Conservation (phyloP, 2,888 invertebrate genomes). For the Altica lythri region DNA sequence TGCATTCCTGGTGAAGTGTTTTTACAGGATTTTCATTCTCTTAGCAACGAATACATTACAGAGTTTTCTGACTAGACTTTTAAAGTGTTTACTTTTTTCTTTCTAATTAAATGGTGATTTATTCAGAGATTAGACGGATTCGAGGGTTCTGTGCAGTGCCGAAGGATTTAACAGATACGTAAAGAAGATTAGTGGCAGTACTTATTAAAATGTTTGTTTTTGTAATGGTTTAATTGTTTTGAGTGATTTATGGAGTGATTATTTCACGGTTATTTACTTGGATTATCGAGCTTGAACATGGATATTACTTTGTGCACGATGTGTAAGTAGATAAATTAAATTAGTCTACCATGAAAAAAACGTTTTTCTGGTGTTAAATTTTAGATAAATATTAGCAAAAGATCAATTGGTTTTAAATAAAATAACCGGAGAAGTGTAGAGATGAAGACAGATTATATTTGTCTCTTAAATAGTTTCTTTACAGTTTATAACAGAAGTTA, state of each 20-base stretch:
- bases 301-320: slow-evolving; percentile 30
- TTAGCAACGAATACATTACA: slow-evolving; percentile 26
- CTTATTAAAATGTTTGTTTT: slow-evolving; percentile 37
- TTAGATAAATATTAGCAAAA: no score
- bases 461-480: no score
- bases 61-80: slow-evolving; percentile 27
- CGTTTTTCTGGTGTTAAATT: slow-evolving; percentile 4
- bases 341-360: slow-evolving; percentile 1
- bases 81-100: slow-evolving; percentile 31
- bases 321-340: slow-evolving; percentile 33
- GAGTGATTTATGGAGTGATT: slow-evolving; percentile 37
- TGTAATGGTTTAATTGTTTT: slow-evolving; percentile 39
- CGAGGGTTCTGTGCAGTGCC: slow-evolving; percentile 34
- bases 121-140: slow-evolving; percentile 32
- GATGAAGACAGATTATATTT: no score
- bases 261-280: slow-evolving; percentile 34
- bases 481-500: no score
- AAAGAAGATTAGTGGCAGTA: slow-evolving; percentile 33
- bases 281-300: slow-evolving; percentile 35
- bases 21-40: slow-evolving; percentile 24
- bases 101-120: slow-evolving; percentile 33
- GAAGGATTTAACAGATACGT: slow-evolving; percentile 37
- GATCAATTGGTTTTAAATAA: no score
- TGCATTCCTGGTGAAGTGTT: slow-evolving; percentile 24
- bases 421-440: no score